Base-by-base conservation (phyloP, 2,113 vertebrate genomes). In the Xiphias gladius region DNA sequence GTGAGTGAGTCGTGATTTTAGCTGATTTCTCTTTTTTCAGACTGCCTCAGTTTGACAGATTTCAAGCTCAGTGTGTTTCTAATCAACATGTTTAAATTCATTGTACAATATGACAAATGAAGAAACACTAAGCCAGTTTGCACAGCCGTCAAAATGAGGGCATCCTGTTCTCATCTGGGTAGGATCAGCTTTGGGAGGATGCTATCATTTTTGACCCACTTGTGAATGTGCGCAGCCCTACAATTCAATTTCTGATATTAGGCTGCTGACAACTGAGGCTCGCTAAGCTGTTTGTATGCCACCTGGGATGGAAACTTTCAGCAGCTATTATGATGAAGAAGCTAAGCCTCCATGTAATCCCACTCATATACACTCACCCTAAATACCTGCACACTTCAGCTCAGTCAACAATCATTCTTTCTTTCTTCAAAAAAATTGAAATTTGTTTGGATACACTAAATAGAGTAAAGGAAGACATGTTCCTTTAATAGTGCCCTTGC, bases 281-380 rank as follows among this genome's bases (percentile, higher is more conserved):
- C 68, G 28, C 78, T 89, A 92, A 93, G 88, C 91, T 86, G 86
- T 89, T 73, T 74, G 82, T 73, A 73, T 82, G 87, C 81, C 91
- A 89, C 89, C 90, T 88, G 88, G 76, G 86, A 88, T 81, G 87
- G 89, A 94, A 92, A 94, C 75, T 88, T 90, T 89, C 82, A 81
- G 83, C 83, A 63, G 85, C 79, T 90, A 83, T 92, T 87, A 87
- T 82, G 83, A 88, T 80, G 85, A 76, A 76, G 75, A 74, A 76
- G 90, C 83, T 93, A 91, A 94, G 86, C 86, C 82, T 73, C 52
- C 28, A 41, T 82, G 85, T 92, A 92, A 93, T 93, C 91, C 85
- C 28, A 22, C 46, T 80, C 83, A 74, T 87, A 76, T 58, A 87
- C 70, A 72, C 84, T 82, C n/a, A 20, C 55, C 76, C 68, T 35